A percentile compares a stretch with the other conserved stretches of the same genome.
These are phyloP conservation scores for Cristatella mucedo DNA, from an alignment of 2,888 invertebrate genomes.

Conservation along the genomic window DNA sequence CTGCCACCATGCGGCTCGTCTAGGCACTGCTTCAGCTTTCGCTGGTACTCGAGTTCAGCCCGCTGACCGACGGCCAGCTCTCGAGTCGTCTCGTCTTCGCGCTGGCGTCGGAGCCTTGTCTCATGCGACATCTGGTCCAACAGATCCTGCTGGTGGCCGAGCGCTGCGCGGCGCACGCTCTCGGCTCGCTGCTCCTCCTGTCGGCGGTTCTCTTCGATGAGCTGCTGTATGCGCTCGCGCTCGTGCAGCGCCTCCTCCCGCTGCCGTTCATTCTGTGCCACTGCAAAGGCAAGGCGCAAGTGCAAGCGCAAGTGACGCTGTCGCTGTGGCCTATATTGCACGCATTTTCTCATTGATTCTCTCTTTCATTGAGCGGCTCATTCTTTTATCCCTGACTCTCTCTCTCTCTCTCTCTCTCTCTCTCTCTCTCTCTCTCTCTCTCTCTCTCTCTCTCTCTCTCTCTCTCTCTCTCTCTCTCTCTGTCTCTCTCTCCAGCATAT, in stretches of 20 bases:
- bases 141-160: slow-evolving; percentile 26
- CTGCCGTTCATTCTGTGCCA: slow-evolving; percentile 20
- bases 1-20: slow-evolving; percentile 22
- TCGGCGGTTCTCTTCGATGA: slow-evolving; percentile 27
- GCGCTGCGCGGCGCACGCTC: slow-evolving; percentile 17
- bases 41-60: slow-evolving; percentile 30
- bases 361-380: no score
- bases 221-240: slow-evolving; percentile 18
- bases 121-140: slow-evolving; percentile 30
- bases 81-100: slow-evolving; percentile 17
- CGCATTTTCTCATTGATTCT: no score
- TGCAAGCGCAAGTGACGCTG: no score
- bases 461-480: slow-evolving; percentile 10
- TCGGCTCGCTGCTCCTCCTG: slow-evolving; percentile 21
- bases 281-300: slow-evolving; percentile 15
- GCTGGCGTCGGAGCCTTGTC: slow-evolving; percentile 16
- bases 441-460: slow-evolving; percentile 8
- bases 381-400: slow-evolving; percentile 4
- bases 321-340: no score
- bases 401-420: slow-evolving; percentile 3
- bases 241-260: slow-evolving; percentile 22
- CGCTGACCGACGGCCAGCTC: slow-evolving; percentile 22
- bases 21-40: slow-evolving; percentile 23
- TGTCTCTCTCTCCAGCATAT: slow-evolving; percentile 14
- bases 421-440: slow-evolving; percentile 6